Base-by-base conservation (phyloP, 2,797 vertebrate genomes). In the Typhlichthys eigenmanni region DNA sequence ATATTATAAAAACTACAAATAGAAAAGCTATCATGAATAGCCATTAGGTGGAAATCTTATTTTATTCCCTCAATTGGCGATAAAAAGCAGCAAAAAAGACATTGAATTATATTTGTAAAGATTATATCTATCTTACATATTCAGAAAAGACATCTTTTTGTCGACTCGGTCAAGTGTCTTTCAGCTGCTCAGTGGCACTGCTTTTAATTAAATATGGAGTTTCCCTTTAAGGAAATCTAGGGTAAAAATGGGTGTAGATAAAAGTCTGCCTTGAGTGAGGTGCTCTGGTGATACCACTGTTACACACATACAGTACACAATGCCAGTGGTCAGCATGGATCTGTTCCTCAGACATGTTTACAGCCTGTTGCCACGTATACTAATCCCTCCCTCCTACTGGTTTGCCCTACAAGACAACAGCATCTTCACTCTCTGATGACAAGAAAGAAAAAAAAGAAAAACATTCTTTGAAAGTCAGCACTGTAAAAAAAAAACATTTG, bases 291-390 rank as follows among this genome's bases (percentile, higher is more conserved):
- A 10, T 4, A 43, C n/a, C 43, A 17, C 7, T 13, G 62, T 24
- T 12, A 13, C 24, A 13, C 24, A 24, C 24, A 3, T 3, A 24
- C 24, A 14, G 49, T 19, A 48, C 49, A 55, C 11, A 51, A 13
- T 52, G 49, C 34, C 34, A 8, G 53, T 48, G 54, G 32, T 65
- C 34, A 32, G 48, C 32, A 56, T 59, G 48, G 56, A 55, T 62
- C 16, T 51, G 32, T 61, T 17, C 14, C 12, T 51, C 11, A 61
- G n/a, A 7, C 10, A 47, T 29, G 11, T 58, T 17, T 45, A 58
- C 43, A 11, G 29, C 48, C 8, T 14, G 19, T 34, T 4, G 14
- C 19, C 29, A 48, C 57, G 19, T 59, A 45, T 32, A 2, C 57
- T 29, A 17, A 49, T 49, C 24, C 45, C 7, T 45, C 13, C 45